Base-by-base conservation (phyloP, 2,797 vertebrate species). In the Parotocinclus haroldoi region DNA sequence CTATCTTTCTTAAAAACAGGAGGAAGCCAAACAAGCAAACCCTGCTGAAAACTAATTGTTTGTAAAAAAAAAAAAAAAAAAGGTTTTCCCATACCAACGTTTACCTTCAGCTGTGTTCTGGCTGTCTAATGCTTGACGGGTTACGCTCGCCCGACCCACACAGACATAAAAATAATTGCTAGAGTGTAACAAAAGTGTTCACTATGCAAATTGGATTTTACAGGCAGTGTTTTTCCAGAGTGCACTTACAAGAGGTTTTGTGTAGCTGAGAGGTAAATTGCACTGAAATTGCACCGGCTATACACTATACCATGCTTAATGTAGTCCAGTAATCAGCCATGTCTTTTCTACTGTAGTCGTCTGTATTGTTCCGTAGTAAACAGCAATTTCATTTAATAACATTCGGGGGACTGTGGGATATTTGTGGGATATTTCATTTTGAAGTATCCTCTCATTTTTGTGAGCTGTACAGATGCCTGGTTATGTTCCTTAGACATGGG, bases 161-260 rank as follows among this genome's bases (percentile, higher is more conserved):
- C 42, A 66, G 19, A 55, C 46, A 38, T 17, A 46, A 58, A 51
- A 51, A 68, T 61, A 68, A 64, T 60, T 64, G 19, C 5, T 54
- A 42, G 70, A 72, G 38, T 61, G 17, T 4, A 55, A 49, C 19
- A 17, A 7, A 59, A 62, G 54, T 9, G 16, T 39, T 68, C 62
- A 66, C 49, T 46, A 54, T 49, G 56, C 16, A 72, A 76, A 69
- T 55, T 54, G 44, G 51, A 55, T 54, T 61, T 51, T 27, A 14
- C 46, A 42, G 56, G 45, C 64, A 38, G 39, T 56, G 39, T 42
- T 17, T 12, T 51, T 51, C 19, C 36, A 45, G 46, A 17, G 37
- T 1, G 1, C 9, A 1, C 7, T 17, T 38, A 60, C 45, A 63
- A 18, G 17, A 54, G 40, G 14, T 36, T n/a, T 48, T 9, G 8